Percentiles rank a stretch among this genome's conserved stretches.
Conservation (phyloP, 2,113 vertebrate genomes). For the Brachypteracias leptosomus region DNA sequence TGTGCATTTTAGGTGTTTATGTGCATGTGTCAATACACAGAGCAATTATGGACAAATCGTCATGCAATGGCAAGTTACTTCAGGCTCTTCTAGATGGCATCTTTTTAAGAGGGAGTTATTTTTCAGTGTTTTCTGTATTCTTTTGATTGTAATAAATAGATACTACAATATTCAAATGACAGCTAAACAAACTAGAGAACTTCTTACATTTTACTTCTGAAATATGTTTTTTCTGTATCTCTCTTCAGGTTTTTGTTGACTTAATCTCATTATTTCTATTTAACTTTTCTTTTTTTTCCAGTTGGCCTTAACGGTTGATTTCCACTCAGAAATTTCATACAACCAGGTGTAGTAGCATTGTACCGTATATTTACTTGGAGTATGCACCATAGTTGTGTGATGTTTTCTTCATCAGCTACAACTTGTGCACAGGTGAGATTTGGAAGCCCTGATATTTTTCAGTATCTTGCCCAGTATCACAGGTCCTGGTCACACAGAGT, state of each 20-base stretch:
- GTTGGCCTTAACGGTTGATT: not conserved
- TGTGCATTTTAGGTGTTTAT: not conserved
- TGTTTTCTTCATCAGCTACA: not conserved
- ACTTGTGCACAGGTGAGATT: not conserved
- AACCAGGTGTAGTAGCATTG: not conserved
- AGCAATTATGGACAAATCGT: not conserved
- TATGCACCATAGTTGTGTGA: not conserved
- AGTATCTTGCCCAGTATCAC: not conserved
- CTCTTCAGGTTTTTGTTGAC: not conserved
- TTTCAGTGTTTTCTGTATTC: not conserved
- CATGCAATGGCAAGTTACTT: not conserved
- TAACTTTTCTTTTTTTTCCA: not conserved
- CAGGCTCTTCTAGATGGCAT: not conserved
- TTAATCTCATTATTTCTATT: not conserved
- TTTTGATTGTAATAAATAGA: not conserved
- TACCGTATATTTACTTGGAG: not conserved
- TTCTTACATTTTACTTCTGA: not conserved
- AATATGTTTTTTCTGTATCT: not conserved
- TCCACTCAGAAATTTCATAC: not conserved
- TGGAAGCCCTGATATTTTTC: not conserved
- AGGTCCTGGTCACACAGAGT: not conserved
- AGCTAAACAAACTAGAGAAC: not conserved
- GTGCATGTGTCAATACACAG: not conserved
- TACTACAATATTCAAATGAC: not conserved
- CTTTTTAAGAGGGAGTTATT: not conserved